These are phyloP conservation scores for Propsilocerus akamusi DNA, from an alignment of 1,140 invertebrate species.

Conservation along the genomic window DNA sequence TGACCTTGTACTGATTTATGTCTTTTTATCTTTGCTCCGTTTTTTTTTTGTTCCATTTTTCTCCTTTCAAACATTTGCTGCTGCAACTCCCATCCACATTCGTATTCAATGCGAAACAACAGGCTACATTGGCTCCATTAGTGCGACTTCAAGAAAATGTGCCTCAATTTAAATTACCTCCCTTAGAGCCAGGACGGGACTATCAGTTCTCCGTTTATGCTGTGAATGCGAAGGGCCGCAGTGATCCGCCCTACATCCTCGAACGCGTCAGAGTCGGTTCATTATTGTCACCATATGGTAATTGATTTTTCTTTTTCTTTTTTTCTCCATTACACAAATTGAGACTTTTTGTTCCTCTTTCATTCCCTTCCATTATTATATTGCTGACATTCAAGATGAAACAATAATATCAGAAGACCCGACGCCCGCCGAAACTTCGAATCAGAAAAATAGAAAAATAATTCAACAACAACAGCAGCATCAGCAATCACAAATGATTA, in stretches of 20 bases:
- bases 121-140: constrained; percentile 29
- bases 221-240: constrained; percentile 48
- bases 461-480: neutral
- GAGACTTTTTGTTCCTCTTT: constrained; percentile 6
- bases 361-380: constrained; percentile 7
- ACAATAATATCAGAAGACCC: constrained; percentile 24
- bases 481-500: constrained; percentile 11
- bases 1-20: constrained; percentile 1
- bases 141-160: constrained; percentile 35
- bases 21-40: neutral
- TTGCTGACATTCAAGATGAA: constrained; percentile 19
- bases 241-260: constrained; percentile 37
- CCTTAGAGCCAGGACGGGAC: constrained; percentile 40
- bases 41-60: constrained; percentile 15
- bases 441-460: constrained; percentile 11
- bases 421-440: constrained; percentile 23
- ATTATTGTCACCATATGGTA: constrained; percentile 24
- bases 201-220: constrained; percentile 49
- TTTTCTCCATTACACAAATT: constrained; percentile 9
- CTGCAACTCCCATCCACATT: constrained; percentile 33
- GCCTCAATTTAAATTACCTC: constrained; percentile 43
- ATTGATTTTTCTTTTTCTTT: neutral
- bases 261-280: constrained; percentile 32
- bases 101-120: constrained; percentile 11
- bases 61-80: too few relatives aligned